Conservation (phyloP, 2,113 vertebrate genomes). For the Stigmatopora argus region DNA sequence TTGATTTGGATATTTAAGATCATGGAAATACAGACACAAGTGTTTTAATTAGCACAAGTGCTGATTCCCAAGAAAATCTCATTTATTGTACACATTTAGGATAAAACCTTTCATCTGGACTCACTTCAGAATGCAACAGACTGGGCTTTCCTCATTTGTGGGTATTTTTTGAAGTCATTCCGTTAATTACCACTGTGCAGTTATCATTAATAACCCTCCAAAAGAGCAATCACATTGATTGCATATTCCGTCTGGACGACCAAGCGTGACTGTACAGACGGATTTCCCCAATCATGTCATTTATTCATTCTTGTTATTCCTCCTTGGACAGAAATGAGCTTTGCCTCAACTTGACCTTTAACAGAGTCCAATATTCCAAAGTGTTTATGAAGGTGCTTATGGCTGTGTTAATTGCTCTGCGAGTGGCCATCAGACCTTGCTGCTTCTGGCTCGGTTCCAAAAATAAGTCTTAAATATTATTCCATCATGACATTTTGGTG, state of each 20-base stretch:
- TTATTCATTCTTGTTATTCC: conserved; percentile 8
- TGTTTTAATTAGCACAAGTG: too few relatives aligned
- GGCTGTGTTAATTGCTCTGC: conserved; percentile 18
- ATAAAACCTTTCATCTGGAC: not conserved
- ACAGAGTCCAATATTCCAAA: conserved; percentile 4
- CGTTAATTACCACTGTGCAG: not conserved
- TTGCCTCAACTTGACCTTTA: conserved; percentile 7
- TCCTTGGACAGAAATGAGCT: not conserved
- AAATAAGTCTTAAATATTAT: not conserved
- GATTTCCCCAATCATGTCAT: not conserved
- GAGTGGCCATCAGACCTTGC: conserved; percentile 23
- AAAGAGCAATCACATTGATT: not conserved
- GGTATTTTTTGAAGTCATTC: not conserved
- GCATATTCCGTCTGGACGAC: not conserved
- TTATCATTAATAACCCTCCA: not conserved
- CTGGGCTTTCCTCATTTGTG: not conserved
- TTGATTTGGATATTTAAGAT: too few relatives aligned
- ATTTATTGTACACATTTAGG: not conserved
- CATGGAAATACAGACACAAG: too few relatives aligned
- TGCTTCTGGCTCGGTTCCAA: not conserved
- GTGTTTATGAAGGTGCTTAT: conserved; percentile 21
- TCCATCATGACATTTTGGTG: conserved; percentile 22
- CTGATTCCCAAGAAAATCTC: not conserved
- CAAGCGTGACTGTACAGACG: not conserved
- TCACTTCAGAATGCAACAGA: not conserved